Base-by-base conservation (phyloP, 2,113 vertebrate species). In the Orycteropus afer region DNA sequence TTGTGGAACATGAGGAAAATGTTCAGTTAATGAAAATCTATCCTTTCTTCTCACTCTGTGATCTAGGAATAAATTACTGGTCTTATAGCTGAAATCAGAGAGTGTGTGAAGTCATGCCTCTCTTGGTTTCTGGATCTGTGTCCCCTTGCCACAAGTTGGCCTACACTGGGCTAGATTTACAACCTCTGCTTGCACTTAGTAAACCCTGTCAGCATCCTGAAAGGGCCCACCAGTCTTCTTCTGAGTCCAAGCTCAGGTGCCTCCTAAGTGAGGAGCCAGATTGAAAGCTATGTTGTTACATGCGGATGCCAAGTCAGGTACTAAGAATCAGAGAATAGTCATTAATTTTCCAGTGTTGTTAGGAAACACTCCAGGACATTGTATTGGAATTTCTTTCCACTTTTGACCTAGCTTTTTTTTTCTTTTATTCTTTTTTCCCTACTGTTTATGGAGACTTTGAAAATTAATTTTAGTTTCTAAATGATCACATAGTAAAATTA, bases 291-390 rank as follows among this genome's bases (percentile, higher is more conserved):
- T 89, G 29, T 6, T 45, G 14, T 4, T 37, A 61, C 17, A 32
- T 2, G 5, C 18, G 9, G 45, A 34, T 42, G 37, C 14, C 40
- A 47, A 1, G 25, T 25, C 13, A 73, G 61, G 18, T 34, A 13
- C 32, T 74, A 22, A 86, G 55, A 63, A 25, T 7, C 32, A 1
- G 3, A 2, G 29, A 49, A 84, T 17, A 27, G 15, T 80, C 13
- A 32, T 29, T 25, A 47, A 37, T 32, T 40, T 7, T 45, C 29
- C 25, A 34, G 0, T 14, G 7, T 29, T 20, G 10, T 40, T 25
- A 17, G 40, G 18, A 73, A 12, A 7, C 13, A 94, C 9, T 9
- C 34, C 18, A 45, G 51, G n/a, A 53, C 18, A 73, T 1, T 57
- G 10, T 11, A 77, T 25, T 47, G 29, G 8, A 4, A 4, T 83